These are phyloP conservation scores for Trachelus troglodyta DNA, from an alignment of 2,888 invertebrate species.

Conservation along the genomic window DNA sequence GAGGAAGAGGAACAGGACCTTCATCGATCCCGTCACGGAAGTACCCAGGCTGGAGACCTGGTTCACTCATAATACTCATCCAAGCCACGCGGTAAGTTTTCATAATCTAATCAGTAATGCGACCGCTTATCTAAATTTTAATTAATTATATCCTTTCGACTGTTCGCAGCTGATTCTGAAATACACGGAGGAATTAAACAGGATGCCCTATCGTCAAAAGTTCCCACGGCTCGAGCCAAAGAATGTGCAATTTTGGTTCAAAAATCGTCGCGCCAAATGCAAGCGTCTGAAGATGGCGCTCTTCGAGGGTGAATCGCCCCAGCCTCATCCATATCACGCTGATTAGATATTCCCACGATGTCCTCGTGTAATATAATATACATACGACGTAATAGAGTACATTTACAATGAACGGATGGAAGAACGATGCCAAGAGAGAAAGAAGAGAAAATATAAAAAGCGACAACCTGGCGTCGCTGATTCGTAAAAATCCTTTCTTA, in stretches of 20 bases:
- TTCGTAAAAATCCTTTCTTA: neutral
- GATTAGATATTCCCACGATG: conserved; percentile 45
- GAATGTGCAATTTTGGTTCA: conserved; percentile 99
- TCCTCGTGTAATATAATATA: neutral
- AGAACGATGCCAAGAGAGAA: neutral
- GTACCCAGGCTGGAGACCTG: conserved; percentile 94
- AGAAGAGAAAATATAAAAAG: conserved; percentile 14
- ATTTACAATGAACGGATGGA: neutral
- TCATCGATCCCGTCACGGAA: conserved; percentile 99
- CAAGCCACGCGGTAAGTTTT: conserved; percentile 79
- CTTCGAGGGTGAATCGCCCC: conserved; percentile 79
- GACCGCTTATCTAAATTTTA: neutral
- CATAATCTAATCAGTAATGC: neutral
- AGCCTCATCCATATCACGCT: conserved; percentile 65
- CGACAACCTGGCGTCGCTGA: neutral
- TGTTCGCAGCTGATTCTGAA: conserved; percentile 85
- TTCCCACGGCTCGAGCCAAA: conserved; percentile 99
- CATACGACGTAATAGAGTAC: neutral
- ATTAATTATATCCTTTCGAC: neutral
- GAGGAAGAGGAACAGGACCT: conserved; percentile 95
- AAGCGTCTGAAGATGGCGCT: conserved; percentile 94
- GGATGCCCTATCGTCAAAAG: conserved; percentile 97
- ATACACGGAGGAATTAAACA: conserved; percentile 96
- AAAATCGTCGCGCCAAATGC: conserved; percentile 97
- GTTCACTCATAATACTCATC: conserved; percentile 98